Conservation (phyloP, 2,888 invertebrate genomes). For the Drosophila diplacantha region DNA sequence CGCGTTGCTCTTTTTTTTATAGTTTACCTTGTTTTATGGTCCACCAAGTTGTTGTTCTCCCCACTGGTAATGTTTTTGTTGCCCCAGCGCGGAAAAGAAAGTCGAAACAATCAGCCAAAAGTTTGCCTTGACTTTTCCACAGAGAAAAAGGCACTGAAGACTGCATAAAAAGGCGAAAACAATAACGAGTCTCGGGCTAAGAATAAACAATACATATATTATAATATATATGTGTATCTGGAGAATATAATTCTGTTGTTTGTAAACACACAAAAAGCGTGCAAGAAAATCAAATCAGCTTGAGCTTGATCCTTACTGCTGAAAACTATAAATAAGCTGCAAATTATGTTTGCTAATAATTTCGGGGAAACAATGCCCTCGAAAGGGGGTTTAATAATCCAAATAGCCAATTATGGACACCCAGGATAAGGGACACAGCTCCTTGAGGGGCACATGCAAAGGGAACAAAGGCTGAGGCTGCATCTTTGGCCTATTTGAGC, state of each 20-base stretch:
- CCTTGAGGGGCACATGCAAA: neutral
- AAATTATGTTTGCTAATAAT: neutral
- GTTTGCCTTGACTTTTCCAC: constrained; percentile 32
- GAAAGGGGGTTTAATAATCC: neutral
- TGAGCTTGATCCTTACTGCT: neutral
- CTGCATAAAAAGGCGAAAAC: constrained; percentile 5
- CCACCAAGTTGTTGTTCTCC: constrained; percentile 53
- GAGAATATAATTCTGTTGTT: constrained; percentile 16
- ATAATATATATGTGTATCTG: neutral
- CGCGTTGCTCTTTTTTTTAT: constrained; percentile 44
- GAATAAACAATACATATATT: neutral
- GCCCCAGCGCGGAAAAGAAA: constrained; percentile 9
- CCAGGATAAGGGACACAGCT: neutral
- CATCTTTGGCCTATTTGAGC: neutral
- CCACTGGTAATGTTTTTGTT: constrained; percentile 1
- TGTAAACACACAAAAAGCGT: constrained; percentile 4
- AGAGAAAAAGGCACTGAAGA: constrained; percentile 13
- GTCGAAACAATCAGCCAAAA: constrained; percentile 48
- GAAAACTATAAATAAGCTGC: neutral
- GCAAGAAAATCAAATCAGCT: neutral
- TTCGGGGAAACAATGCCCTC: neutral
- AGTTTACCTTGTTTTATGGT: constrained; percentile 56
- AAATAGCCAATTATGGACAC: neutral
- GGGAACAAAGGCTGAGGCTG: neutral
- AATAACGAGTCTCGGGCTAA: neutral